Conservation (phyloP, 2,888 invertebrate genomes). For the Andrena trimmerana region DNA sequence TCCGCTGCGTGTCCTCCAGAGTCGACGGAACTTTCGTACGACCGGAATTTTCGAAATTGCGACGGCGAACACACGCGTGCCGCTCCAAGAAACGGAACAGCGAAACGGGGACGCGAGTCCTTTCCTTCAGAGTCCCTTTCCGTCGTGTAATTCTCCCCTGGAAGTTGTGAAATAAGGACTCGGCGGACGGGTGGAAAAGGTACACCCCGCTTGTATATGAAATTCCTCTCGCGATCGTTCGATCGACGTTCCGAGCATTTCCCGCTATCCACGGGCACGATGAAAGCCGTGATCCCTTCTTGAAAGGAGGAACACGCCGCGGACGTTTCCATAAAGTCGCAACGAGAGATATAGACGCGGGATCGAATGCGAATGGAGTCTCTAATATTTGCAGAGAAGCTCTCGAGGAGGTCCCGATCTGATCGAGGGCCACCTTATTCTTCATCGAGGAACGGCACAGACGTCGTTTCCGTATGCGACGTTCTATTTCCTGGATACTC, state of each 20-base stretch:
- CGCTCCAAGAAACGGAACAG: neutral
- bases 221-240: conserved; percentile 40
- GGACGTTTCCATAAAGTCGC: conserved; percentile 24
- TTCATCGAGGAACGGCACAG: conserved; percentile 3
- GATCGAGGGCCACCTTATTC: conserved; percentile 49
- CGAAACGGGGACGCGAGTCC: neutral
- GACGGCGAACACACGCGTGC: neutral
- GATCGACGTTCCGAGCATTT: conserved; percentile 37
- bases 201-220: conserved; percentile 21
- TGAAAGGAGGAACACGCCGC: conserved; percentile 21
- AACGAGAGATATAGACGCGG: neutral
- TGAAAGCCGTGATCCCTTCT: conserved; percentile 39
- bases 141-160: neutral
- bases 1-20: neutral
- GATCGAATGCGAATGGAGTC: conserved; percentile 38
- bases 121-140: neutral
- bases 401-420: conserved; percentile 36
- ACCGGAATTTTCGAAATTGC: neutral
- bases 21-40: neutral
- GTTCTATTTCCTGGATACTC: conserved; percentile 21
- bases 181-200: neutral
- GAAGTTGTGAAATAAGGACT: neutral
- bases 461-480: conserved; percentile 25
- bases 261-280: conserved; percentile 7
- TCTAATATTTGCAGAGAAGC: conserved; percentile 53